Evolutionary conservation across 1,140 invertebrate genomes (phyloP).

Genomic region (Drosophila sucinea): DNA sequence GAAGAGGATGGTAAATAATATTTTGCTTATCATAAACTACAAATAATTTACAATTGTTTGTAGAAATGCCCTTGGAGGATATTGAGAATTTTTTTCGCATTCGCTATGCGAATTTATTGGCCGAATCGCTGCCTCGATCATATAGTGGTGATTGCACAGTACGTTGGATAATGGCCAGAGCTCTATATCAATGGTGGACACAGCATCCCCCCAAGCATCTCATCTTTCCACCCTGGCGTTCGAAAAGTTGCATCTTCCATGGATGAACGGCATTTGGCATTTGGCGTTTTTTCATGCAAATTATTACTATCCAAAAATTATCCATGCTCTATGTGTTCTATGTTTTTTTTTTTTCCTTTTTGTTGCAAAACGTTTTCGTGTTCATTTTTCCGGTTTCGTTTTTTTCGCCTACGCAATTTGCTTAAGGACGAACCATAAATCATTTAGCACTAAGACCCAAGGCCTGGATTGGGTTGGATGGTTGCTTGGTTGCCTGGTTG

Average conservation of each 20-base stretch:
- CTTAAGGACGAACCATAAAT: constrained; percentile 55
- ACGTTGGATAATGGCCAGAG: constrained; percentile 4
- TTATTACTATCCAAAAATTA: background rate
- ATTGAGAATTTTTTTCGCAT: background rate
- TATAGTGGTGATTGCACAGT: background rate
- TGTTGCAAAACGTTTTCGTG: no score
- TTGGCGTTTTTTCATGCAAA: background rate
- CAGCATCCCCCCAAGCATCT: background rate
- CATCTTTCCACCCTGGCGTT: constrained; percentile 4
- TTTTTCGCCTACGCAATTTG: constrained; percentile 39
- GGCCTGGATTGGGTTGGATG: background rate
- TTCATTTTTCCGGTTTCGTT: background rate
- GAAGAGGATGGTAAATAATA: background rate
- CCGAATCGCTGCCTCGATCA: background rate
- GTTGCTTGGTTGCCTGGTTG: background rate
- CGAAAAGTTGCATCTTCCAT: background rate
- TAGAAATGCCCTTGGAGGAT: constrained; percentile 2
- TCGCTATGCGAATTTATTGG: background rate
- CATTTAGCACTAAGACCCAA: constrained; percentile 54
- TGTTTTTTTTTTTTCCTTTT: no score
- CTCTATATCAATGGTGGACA: background rate
- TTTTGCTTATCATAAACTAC: no score
- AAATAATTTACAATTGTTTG: no score
- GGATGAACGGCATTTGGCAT: background rate
- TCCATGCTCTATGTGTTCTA: no score